phyloP scores from a whole-genome alignment of 2,888 invertebrate genomes.

The Drosophila mimica region DNA sequence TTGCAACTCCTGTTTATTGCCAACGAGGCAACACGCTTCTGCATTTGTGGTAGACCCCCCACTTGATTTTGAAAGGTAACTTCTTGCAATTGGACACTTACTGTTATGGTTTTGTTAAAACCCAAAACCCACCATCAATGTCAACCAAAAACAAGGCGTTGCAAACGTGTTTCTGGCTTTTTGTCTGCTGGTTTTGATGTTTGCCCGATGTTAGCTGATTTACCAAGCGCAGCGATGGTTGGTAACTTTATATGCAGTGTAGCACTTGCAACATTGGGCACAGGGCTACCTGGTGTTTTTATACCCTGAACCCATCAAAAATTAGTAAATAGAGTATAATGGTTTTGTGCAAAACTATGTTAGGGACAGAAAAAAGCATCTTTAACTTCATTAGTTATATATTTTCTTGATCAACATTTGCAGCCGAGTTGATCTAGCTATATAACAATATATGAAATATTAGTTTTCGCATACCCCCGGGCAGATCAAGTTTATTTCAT shows the following conservation, averaged over 20 bases:
- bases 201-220: constrained; percentile 34
- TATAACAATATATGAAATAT: neutral
- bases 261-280: constrained; percentile 68
- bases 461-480: neutral
- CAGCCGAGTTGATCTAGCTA: neutral
- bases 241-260: constrained; percentile 60
- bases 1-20: constrained; percentile 8
- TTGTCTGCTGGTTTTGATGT: constrained; percentile 25
- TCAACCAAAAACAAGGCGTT: constrained; percentile 47
- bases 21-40: neutral
- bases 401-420: neutral
- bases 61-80: constrained; percentile 9
- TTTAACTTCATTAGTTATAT: neutral
- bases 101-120: constrained; percentile 29
- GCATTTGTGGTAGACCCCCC: neutral
- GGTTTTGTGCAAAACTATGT: neutral
- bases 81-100: constrained; percentile 43
- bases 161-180: constrained; percentile 14
- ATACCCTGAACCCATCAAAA: neutral
- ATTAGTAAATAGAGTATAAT: neutral
- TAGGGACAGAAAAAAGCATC: neutral
- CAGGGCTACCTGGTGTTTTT: constrained; percentile 51
- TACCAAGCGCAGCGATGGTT: constrained; percentile 58
- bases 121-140: constrained; percentile 64
- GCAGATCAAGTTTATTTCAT: neutral